Evolutionary conservation across 2,113 vertebrate species (phyloP).

Genomic region (Saccopteryx bilineata): DNA sequence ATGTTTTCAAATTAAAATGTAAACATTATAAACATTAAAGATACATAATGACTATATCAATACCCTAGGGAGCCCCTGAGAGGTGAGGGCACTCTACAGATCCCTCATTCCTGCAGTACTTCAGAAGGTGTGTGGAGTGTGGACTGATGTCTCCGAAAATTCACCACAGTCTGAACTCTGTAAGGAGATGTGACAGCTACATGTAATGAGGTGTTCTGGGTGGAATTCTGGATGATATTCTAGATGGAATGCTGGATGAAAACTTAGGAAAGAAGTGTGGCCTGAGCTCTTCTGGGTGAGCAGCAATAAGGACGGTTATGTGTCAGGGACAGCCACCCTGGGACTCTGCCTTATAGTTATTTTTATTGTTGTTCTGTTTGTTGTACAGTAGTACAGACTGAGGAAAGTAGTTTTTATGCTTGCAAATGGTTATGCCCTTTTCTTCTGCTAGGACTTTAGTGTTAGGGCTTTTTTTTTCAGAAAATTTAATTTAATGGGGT

Average conservation of each 20-base stretch:
- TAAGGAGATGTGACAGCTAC: not conserved
- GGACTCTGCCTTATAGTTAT: not conserved
- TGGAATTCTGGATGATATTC: not conserved
- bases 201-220: not conserved
- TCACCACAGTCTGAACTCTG: not conserved
- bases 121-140: constrained; percentile 86
- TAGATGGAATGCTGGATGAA: not conserved
- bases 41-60: not conserved
- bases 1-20: not conserved
- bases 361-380: not conserved
- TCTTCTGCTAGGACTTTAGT: not conserved
- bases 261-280: not conserved
- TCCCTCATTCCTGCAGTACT: constrained; percentile 84
- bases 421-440: not conserved
- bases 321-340: not conserved
- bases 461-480: no score
- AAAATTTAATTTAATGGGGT: no score
- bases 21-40: not conserved
- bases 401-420: not conserved
- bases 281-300: not conserved
- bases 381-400: not conserved
- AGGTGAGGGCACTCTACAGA: constrained; percentile 84
- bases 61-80: constrained; percentile 70
- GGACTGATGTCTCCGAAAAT: not conserved
- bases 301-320: not conserved